A percentile compares a stretch with the other conserved stretches of the same genome.
phyloP scores from a whole-genome alignment of 2,113 vertebrate genomes.

The Polypterus senegalus region DNA sequence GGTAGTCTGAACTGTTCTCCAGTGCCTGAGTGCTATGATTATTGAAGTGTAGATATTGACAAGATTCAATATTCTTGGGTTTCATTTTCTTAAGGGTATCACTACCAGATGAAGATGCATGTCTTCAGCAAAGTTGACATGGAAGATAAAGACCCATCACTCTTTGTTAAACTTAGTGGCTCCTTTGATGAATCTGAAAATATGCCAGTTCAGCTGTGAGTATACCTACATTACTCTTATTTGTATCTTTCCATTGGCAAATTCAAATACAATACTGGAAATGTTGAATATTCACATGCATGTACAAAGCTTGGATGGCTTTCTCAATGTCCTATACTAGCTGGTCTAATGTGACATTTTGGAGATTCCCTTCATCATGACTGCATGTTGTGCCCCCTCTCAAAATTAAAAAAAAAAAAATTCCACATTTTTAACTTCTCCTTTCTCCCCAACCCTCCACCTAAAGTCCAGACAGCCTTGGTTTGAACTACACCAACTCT shows the following conservation, averaged over 20 bases:
- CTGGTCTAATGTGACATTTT: too few relatives aligned
- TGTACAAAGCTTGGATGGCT: too few relatives aligned
- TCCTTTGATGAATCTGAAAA: constrained; percentile 52
- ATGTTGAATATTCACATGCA: too few relatives aligned
- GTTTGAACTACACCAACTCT: constrained; percentile 77
- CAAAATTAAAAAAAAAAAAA: too few relatives aligned
- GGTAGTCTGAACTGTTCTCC: too few relatives aligned
- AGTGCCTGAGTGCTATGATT: too few relatives aligned
- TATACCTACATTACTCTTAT: constrained; percentile 11
- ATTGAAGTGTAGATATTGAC: neutral
- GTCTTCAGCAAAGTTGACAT: constrained; percentile 69
- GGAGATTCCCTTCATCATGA: too few relatives aligned
- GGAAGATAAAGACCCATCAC: constrained; percentile 56
- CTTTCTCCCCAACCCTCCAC: neutral
- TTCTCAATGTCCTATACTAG: too few relatives aligned
- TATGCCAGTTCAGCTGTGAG: constrained; percentile 72
- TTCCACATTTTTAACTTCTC: too few relatives aligned
- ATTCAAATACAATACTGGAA: too few relatives aligned
- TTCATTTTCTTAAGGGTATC: constrained; percentile 60
- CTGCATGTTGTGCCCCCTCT: too few relatives aligned
- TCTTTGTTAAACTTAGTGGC: constrained; percentile 68
- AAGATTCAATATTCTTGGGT: constrained; percentile 1
- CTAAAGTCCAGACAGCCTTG: constrained; percentile 49
- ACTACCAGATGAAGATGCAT: constrained; percentile 96
- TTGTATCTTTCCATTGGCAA: too few relatives aligned